Base-by-base conservation (phyloP, 2,113 vertebrate genomes). In the Pitta sordida region DNA sequence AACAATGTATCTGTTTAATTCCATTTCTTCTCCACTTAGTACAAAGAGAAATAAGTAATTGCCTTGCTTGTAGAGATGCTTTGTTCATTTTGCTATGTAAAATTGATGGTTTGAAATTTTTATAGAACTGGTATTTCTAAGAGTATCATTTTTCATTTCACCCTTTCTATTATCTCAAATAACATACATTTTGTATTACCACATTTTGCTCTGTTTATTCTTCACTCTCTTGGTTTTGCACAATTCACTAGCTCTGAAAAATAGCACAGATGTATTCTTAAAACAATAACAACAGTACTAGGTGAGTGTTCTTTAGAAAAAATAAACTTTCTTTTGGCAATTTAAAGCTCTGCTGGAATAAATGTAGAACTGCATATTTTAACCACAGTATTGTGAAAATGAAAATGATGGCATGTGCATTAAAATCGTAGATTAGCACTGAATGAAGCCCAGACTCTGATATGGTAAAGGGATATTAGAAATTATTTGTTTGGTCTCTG, bases 401-500 rank as follows among this genome's bases (percentile, higher is more conserved):
- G n/a, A n/a, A n/a, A 88, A 86, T 88, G 76, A 96, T 93, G 79
- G 79, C 90, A 81, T 83, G 76, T 15, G 2, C 41, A 83, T 83
- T 78, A 86, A 95, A 96, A 90, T 53, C 88, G 53, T 71, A 93
- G 77, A 94, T 96, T 93, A 86, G 77, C 55, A 21, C 64, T 94
- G 95, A 93, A 91, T 96, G 53, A 86, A 91, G 70, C 86, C 73
- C 90, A 97, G 94, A 18, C 86, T 44, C 46, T 90, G 93, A 60
- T 95, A 86, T 27, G 76, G 73, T 82, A 67, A 62, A 90, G 82
- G 62, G 68, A 95, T 82, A 96, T 94, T 76, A 84, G 90, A 91
- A 92, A 88, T 95, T 1, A 95, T 97, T 95, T 96, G 90, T 94
- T 96, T 93, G 43, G 71, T 93, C 95, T 94, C 94, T 77, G 7